Evolutionary conservation across 2,888 invertebrate genomes (phyloP).

Genomic region (Autographa gamma): DNA sequence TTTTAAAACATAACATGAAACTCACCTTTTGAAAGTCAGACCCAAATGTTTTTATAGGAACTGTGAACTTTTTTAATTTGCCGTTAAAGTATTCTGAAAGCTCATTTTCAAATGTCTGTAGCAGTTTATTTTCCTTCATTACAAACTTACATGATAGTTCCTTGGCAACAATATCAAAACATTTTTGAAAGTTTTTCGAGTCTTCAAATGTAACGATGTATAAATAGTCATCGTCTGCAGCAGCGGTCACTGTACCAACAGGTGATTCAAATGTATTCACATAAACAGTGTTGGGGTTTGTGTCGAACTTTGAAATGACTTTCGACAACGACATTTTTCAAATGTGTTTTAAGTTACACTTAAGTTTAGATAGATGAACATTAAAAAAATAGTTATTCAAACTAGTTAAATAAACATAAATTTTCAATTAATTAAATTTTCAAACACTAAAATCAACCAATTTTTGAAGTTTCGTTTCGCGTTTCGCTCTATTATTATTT

Average conservation of each 20-base stretch:
- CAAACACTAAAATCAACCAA: too few species aligned
- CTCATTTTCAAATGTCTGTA: conserved; percentile 69
- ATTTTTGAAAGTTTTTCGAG: conserved; percentile 74
- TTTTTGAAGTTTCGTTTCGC: too few species aligned
- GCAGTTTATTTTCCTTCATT: conserved; percentile 68
- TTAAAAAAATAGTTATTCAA: too few species aligned
- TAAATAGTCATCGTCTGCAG: conserved; percentile 76
- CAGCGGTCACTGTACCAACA: conserved; percentile 72
- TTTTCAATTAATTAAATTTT: too few species aligned
- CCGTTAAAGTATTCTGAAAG: conserved; percentile 73
- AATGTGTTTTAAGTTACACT: not conserved
- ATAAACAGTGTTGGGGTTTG: conserved; percentile 45
- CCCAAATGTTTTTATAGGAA: conserved; percentile 78
- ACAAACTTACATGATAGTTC: conserved; percentile 67
- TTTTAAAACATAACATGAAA: not conserved
- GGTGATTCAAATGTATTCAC: conserved; percentile 69
- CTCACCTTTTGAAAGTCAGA: conserved; percentile 83
- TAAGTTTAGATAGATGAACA: too few species aligned
- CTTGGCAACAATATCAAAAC: conserved; percentile 65
- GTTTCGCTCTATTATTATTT: too few species aligned
- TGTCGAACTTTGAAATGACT: conserved; percentile 33
- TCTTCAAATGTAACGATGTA: conserved; percentile 76
- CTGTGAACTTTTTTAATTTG: conserved; percentile 74
- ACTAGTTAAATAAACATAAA: too few species aligned
- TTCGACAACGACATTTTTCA: conserved; percentile 19